Base-by-base conservation (phyloP, 2,113 vertebrate genomes). In the Noctilio leporinus region DNA sequence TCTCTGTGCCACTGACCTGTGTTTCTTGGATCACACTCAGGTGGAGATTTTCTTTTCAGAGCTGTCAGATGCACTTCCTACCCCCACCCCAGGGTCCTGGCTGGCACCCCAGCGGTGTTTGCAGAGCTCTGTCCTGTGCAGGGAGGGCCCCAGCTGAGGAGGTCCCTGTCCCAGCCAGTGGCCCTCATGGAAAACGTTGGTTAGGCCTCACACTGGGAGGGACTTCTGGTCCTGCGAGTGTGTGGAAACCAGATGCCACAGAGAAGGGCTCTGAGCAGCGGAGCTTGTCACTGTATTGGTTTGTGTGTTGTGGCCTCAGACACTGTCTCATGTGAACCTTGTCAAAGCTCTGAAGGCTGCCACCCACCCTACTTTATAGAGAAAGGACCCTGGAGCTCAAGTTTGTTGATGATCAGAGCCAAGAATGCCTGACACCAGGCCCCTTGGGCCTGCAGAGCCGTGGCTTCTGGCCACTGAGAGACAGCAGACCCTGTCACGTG, bases 31-130 rank as follows among this genome's bases (percentile, higher is more conserved):
- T 57, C 30, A 0, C 57, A 12, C 73, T 78, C 70, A 70, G 6
- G 40, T 73, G 55, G 80, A 91, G 93, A 96, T 89, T 93, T 91
- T 96, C 95, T 96, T 88, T 89, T 96, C 93, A 96, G 49, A 93
- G 67, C 83, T 87, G 86, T 95, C 96, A 93, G 89, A 45, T 47
- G 69, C 49, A 89, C 94, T 96, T 96, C 95, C 96, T 90, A 33
- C 64, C 67, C 70, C 81, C 1, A 15, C 62, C 87, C 22, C 96
- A 77, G 33, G 81, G 35, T 92, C 89, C 95, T 92, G 65, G 82
- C 95, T 80, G 75, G 65, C 73, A 83, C 82, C 85, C 89, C 75
- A 47, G 28, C 67, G 1, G 78, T 94, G 89, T 96, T 94, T 84
- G 91, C 75, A 89, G 28, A 89, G 91, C 62, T 95, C 19, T 67